These are phyloP conservation scores for Nesidiocoris tenuis DNA, from an alignment of 2,888 invertebrate genomes.

Conservation along the genomic window DNA sequence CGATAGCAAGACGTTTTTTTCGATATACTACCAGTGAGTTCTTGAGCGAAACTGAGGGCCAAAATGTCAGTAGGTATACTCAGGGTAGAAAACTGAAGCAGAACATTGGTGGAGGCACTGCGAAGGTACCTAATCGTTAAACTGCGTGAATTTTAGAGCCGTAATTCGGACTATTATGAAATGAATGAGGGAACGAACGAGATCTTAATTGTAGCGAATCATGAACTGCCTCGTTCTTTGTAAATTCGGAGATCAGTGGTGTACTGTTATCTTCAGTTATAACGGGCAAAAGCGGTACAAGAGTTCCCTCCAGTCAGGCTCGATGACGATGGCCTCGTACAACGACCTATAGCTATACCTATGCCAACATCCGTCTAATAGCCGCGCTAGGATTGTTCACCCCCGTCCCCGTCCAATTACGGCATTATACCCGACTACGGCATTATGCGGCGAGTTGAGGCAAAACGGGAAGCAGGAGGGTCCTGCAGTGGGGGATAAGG, in stretches of 20 bases:
- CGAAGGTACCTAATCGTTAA: too few species aligned
- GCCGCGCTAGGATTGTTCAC: background rate
- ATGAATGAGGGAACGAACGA: too few species aligned
- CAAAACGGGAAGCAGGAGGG: constrained; percentile 3
- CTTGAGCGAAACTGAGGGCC: too few species aligned
- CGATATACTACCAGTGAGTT: too few species aligned
- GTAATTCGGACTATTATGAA: too few species aligned
- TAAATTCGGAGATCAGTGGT: background rate
- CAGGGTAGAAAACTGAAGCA: too few species aligned
- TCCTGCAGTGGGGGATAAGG: background rate
- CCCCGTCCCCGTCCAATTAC: background rate
- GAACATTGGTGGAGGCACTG: too few species aligned
- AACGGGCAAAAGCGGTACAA: background rate
- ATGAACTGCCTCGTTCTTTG: background rate
- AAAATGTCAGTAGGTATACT: too few species aligned
- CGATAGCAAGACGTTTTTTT: too few species aligned
- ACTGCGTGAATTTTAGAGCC: too few species aligned
- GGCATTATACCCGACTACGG: constrained; percentile 5
- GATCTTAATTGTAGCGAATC: too few species aligned
- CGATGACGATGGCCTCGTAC: background rate
- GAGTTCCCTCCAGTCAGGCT: background rate
- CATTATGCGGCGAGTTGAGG: constrained; percentile 2
- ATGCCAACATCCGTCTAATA: background rate
- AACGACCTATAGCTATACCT: background rate
- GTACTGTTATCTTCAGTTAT: background rate